These are phyloP conservation scores for Muntiacus muntjak DNA, from an alignment of 2,113 vertebrate species.

Conservation along the genomic window DNA sequence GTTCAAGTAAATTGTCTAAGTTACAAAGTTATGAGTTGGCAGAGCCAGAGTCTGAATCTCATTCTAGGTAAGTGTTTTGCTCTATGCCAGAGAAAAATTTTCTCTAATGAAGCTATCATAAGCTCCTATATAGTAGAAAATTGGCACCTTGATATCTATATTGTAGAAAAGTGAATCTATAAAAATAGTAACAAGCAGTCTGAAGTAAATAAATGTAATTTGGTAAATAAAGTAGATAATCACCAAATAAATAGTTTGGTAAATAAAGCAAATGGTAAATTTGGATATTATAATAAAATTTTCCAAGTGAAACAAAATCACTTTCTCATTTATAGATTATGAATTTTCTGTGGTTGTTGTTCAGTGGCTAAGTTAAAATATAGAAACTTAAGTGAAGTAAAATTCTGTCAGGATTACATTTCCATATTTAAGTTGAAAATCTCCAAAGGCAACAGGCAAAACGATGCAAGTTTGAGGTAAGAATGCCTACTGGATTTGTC, in stretches of 20 bases:
- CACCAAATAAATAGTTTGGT: neutral
- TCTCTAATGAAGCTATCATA: neutral
- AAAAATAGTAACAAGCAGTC: neutral
- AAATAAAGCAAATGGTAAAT: neutral
- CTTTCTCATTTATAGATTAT: neutral
- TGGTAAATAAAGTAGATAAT: neutral
- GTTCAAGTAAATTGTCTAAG: neutral
- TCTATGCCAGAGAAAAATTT: neutral
- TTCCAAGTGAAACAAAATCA: neutral
- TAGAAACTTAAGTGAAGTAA: neutral
- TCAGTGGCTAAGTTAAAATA: neutral
- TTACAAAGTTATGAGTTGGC: neutral
- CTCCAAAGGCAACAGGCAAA: neutral
- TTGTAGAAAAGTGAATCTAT: neutral
- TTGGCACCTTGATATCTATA: neutral
- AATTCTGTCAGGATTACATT: neutral
- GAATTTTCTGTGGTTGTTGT: neutral
- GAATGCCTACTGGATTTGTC: neutral
- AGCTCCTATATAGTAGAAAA: neutral
- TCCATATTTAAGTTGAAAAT: neutral
- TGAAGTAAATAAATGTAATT: neutral
- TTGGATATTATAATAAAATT: neutral
- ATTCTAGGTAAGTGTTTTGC: neutral
- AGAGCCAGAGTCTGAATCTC: neutral
- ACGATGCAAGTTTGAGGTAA: neutral